Evolutionary conservation across 2,113 vertebrate genomes (phyloP), one percentile per base, ranked within the genome.

Genomic region (Pseudorectes ferrugineus): DNA sequence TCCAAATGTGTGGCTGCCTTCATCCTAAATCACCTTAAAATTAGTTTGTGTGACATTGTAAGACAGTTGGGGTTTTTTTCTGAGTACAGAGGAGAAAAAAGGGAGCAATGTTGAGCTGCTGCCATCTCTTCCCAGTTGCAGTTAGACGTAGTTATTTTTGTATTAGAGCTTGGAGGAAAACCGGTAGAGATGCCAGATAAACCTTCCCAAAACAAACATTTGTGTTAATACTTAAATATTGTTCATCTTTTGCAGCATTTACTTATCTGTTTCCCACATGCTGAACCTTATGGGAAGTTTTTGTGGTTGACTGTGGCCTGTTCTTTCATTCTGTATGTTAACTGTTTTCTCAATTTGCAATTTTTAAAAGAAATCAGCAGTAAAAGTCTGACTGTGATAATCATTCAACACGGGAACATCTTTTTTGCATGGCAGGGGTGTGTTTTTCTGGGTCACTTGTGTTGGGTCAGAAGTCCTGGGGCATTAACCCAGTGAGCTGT

Each of bases 211-310:
- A 94, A 96, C 85, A 95, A n/a, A 14, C 78, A 71, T 92, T 96
- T 86, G 76, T 92, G 90, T 94, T 97, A 95, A 95, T 96, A 93
- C 75, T 97, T 97, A 94, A 90, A 97, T 93, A 94, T 93, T 97
- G 89, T 96, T 95, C 94, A 78, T 86, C 85, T 96, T 92, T 88
- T 1, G 0, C 85, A 63, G 71, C 75, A 40, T 90, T 96, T 83
- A 92, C 89, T 93, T 96, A 88, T 93, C 93, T 92, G 58, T 96
- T 92, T 95, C 90, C 93, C 93, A 96, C 93, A 94, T 93, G 87
- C 88, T 92, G 90, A 95, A 95, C 63, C 79, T 96, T 96, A 88
- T 90, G 94, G 88, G 92, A 79, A 93, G 72, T 84, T 95, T 85
- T 92, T 74, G 82, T 95, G 78, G 82, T 88, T 97, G 68, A 66